Evolutionary conservation across 2,888 invertebrate species (phyloP).

Genomic region (Cephus sareptanus): DNA sequence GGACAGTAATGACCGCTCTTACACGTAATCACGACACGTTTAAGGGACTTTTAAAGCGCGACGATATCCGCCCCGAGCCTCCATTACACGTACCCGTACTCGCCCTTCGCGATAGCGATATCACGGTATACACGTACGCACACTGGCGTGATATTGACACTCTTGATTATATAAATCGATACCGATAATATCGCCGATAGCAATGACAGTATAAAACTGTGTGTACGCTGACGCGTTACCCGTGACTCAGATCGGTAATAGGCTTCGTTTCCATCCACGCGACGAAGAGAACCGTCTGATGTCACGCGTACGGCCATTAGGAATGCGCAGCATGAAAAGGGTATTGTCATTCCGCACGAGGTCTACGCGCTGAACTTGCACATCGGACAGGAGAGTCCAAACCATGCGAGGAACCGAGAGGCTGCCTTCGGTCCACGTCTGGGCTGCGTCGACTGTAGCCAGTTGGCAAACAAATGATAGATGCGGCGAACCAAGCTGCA

Average conservation of each 20-base stretch:
- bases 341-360: neutral
- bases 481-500: neutral
- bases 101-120: neutral
- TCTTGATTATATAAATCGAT: neutral
- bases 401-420: neutral
- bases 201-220: neutral
- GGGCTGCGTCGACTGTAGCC: neutral
- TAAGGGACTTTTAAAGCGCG: constrained; percentile 34
- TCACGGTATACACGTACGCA: neutral
- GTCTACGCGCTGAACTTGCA: neutral
- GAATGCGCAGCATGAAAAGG: neutral
- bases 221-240: neutral
- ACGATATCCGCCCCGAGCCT: neutral
- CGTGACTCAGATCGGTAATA: neutral
- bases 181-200: neutral
- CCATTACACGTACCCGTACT: neutral
- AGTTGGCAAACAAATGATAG: constrained; percentile 19
- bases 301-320: neutral
- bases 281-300: neutral
- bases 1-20: constrained; percentile 44
- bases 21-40: constrained; percentile 42
- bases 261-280: neutral
- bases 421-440: neutral
- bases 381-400: neutral
- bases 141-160: neutral